These are phyloP conservation scores for Cyphomyrus plagiostoma DNA, from an alignment of 2,113 vertebrate species.

Conservation along the genomic window DNA sequence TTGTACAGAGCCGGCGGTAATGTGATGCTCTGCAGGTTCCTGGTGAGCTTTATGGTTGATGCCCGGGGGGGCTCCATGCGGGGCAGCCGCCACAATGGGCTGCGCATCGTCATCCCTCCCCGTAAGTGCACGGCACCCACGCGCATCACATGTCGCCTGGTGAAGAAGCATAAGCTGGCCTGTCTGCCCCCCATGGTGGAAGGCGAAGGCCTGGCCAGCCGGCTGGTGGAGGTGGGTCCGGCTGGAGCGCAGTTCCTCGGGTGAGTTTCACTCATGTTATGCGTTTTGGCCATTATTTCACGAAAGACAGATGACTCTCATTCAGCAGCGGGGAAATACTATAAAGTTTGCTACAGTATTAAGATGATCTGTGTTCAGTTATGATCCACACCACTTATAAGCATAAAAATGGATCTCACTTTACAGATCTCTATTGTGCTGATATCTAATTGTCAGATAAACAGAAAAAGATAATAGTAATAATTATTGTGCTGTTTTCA, in stretches of 20 bases:
- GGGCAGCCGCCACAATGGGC: constrained; percentile 92
- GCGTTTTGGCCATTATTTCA: background rate
- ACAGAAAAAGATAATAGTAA: background rate
- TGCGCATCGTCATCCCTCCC: constrained; percentile 95
- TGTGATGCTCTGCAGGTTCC: constrained; percentile 67
- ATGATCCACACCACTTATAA: background rate
- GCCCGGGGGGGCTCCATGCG: constrained; percentile 96
- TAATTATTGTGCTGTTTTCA: background rate
- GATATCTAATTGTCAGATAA: background rate
- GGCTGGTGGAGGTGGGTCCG: constrained; percentile 94
- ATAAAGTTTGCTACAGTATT: background rate
- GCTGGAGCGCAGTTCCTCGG: constrained; percentile 96
- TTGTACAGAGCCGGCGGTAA: background rate
- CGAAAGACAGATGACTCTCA: background rate
- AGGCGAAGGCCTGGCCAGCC: constrained; percentile 93
- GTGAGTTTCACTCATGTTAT: constrained; percentile 59
- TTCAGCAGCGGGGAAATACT: background rate
- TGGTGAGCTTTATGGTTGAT: constrained; percentile 99
- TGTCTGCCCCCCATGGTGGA: constrained; percentile 96
- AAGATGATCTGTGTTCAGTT: background rate
- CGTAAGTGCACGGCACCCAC: constrained; percentile 95
- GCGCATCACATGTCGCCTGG: constrained; percentile 93
- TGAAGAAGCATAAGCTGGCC: constrained; percentile 92
- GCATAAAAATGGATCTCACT: background rate
- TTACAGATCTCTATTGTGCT: background rate